Evolutionary conservation across 2,113 vertebrate genomes (phyloP).

Genomic region (Meles meles): DNA sequence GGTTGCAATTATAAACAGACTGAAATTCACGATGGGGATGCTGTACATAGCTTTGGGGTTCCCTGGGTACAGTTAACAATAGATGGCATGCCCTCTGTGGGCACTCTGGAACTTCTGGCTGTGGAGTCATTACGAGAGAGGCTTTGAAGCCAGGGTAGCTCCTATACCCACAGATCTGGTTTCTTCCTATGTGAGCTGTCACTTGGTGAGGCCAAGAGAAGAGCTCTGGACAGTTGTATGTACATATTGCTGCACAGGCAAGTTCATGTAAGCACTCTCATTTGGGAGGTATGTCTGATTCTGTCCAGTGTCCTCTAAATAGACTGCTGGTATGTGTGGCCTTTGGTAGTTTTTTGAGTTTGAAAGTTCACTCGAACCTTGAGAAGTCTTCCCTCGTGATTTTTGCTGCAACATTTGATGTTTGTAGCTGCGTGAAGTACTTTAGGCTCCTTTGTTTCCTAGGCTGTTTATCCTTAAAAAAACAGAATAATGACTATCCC

Average conservation of each 20-base stretch:
- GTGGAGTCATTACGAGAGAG: background rate
- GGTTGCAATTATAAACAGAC: background rate
- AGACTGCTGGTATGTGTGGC: background rate
- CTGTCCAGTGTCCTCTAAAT: background rate
- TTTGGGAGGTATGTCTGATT: background rate
- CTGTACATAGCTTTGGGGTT: background rate
- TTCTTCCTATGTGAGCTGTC: background rate
- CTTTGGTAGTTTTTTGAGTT: background rate
- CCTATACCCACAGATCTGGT: background rate
- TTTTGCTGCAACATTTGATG: background rate
- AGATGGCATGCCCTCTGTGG: background rate
- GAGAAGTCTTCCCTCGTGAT: background rate
- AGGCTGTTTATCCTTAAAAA: background rate
- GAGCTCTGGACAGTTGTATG: background rate
- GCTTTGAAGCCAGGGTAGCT: background rate
- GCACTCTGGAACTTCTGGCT: background rate
- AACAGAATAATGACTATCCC: background rate
- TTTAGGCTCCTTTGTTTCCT: background rate
- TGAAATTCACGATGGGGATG: background rate
- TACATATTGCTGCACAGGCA: background rate
- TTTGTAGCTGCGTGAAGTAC: background rate
- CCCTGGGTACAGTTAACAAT: background rate
- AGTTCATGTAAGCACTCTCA: background rate
- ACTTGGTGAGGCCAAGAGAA: background rate
- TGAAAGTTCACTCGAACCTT: background rate